Conservation (phyloP, 2,113 vertebrate genomes). For the Bungarus multicinctus region DNA sequence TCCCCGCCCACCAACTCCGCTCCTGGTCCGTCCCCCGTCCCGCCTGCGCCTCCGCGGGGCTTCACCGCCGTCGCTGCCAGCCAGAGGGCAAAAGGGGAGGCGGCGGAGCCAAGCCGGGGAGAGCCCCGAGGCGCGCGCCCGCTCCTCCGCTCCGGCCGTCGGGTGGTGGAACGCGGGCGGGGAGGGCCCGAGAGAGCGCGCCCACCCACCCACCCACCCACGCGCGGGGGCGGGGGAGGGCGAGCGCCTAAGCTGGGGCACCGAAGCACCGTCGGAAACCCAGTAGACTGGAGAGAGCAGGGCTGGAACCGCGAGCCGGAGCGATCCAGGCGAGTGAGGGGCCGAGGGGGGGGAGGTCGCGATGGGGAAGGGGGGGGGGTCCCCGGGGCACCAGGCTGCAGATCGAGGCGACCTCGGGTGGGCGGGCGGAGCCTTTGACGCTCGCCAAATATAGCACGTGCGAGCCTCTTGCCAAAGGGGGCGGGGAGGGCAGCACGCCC, state of each 20-base stretch:
- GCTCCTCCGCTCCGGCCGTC: neutral
- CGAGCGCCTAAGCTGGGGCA: neutral
- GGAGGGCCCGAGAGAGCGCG: neutral
- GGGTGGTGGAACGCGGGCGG: neutral
- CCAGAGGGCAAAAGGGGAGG: neutral
- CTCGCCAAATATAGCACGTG: conserved; percentile 20
- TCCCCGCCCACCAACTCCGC: neutral
- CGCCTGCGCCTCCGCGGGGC: neutral
- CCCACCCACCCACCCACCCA: neutral
- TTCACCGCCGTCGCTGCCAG: neutral
- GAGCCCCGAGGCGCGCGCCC: neutral
- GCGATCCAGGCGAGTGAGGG: neutral
- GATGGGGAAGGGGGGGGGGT: no score
- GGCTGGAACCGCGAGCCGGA: neutral
- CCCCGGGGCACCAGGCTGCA: neutral
- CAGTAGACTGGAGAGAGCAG: neutral
- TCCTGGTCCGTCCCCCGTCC: neutral
- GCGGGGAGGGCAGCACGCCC: neutral
- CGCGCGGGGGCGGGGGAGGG: no score
- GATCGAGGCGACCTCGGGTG: neutral
- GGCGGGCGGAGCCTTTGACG: neutral
- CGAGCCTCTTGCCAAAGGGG: neutral
- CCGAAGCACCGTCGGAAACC: neutral
- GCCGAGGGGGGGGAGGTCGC: no score
- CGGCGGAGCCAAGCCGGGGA: neutral